phyloP scores from a whole-genome alignment of 2,888 invertebrate species.

The Chalcosyrphus nemorum region DNA sequence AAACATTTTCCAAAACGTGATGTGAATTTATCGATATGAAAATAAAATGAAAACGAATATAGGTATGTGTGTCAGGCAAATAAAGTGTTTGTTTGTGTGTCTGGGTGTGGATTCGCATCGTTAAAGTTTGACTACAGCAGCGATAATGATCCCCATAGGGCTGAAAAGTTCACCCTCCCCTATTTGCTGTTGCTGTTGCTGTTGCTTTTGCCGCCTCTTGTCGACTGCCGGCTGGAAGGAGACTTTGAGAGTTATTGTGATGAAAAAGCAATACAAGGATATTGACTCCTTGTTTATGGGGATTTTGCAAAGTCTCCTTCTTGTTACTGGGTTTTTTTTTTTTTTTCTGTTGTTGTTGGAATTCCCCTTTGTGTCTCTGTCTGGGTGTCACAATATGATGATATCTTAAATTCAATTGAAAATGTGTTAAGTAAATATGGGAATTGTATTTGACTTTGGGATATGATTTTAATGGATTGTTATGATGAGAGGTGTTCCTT shows the following conservation, averaged over 20 bases:
- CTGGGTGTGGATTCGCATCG: conserved; percentile 43
- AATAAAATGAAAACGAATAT: conserved; percentile 49
- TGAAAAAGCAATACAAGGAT: conserved; percentile 39
- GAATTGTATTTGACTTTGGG: conserved; percentile 12
- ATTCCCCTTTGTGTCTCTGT: neutral
- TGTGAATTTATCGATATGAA: conserved; percentile 70
- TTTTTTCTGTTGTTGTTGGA: neutral
- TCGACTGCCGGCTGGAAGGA: too few relatives aligned
- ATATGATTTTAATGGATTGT: neutral
- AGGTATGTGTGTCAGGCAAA: conserved; percentile 32
- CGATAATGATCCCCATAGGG: conserved; percentile 63
- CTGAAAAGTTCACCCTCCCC: conserved; percentile 1
- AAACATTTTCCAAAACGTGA: conserved; percentile 70
- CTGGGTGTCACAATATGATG: conserved; percentile 14
- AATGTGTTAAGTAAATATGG: conserved; percentile 24
- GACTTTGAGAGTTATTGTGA: conserved; percentile 41
- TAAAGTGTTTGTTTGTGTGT: neutral
- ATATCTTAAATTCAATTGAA: conserved; percentile 54
- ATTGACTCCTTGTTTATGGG: conserved; percentile 61
- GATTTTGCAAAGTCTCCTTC: conserved; percentile 45
- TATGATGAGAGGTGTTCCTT: neutral
- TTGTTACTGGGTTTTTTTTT: too few relatives aligned
- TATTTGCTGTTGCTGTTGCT: neutral
- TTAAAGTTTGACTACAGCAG: conserved; percentile 57
- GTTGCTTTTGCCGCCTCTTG: neutral